A percentile compares a stretch with the other conserved stretches of the same genome.
Conservation (phyloP, 2,113 vertebrate genomes). For the Petromus typicus region DNA sequence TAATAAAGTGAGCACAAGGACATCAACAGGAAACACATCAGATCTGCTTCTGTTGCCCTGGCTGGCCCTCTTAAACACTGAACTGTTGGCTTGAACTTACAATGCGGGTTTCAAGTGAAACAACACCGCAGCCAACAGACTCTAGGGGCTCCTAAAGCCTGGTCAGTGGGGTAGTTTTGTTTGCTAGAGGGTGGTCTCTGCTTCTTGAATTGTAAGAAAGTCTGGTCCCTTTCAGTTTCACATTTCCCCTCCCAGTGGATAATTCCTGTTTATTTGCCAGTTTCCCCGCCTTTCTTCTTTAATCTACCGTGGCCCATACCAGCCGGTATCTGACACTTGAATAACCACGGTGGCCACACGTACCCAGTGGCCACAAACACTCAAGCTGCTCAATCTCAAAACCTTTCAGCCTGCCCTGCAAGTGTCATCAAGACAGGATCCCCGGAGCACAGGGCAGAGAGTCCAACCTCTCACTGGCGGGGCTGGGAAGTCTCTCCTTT, state of each 20-base stretch:
- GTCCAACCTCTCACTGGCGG: slow-evolving; percentile 91
- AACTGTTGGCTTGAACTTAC: slow-evolving; percentile 78
- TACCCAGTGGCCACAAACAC: slow-evolving; percentile 76
- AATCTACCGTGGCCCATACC: slow-evolving; percentile 77
- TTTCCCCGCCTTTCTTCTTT: slow-evolving; percentile 78
- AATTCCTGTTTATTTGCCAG: slow-evolving; percentile 73
- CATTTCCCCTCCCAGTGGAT: slow-evolving; percentile 77
- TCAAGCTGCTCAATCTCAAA: slow-evolving; percentile 87
- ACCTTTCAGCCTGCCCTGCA: slow-evolving; percentile 86
- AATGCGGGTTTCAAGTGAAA: slow-evolving; percentile 73
- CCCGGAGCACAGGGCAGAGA: slow-evolving; percentile 89
- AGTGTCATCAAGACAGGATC: slow-evolving; percentile 90
- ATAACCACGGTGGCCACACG: slow-evolving; percentile 73
- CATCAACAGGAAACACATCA: slow-evolving; percentile 84
- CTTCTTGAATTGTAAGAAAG: slow-evolving; percentile 75
- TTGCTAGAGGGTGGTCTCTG: slow-evolving; percentile 34
- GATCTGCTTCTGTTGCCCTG: slow-evolving; percentile 86
- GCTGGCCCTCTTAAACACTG: slow-evolving; percentile 75
- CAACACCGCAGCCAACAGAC: slow-evolving; percentile 78
- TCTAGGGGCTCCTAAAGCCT: slow-evolving; percentile 76
- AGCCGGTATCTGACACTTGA: slow-evolving; percentile 81
- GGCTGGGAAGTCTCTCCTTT: slow-evolving; percentile 90
- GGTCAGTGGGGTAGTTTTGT: slow-evolving; percentile 51
- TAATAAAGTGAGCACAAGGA: slow-evolving; percentile 86
- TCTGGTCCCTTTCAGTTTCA: slow-evolving; percentile 81